A percentile compares a stretch with the other conserved stretches of the same genome.
Evolutionary conservation across 2,888 invertebrate genomes (phyloP).

Genomic region (Lathronympha strigana): DNA sequence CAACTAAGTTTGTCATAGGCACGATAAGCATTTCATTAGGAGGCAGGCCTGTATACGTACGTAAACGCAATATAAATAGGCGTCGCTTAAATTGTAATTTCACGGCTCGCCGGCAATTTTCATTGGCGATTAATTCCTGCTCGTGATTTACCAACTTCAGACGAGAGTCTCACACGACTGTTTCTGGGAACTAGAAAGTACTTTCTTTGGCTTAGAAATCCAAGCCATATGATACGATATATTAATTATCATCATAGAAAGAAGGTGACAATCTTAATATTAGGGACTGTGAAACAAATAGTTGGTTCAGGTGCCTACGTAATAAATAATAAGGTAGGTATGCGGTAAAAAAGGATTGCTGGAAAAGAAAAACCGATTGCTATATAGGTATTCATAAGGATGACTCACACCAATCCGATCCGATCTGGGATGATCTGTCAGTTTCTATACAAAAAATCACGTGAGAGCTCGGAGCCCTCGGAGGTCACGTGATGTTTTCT

Average conservation of each 20-base stretch:
- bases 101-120: constrained; percentile 78
- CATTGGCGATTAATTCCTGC: constrained; percentile 78
- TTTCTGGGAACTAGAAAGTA: constrained; percentile 43
- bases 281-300: no score
- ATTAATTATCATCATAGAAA: background rate
- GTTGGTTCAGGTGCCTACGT: no score
- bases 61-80: constrained; percentile 66
- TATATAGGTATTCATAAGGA: no score
- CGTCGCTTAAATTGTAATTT: constrained; percentile 79
- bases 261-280: no score
- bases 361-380: no score
- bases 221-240: background rate
- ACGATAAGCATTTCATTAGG: constrained; percentile 35
- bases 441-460: no score
- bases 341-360: no score
- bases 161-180: constrained; percentile 54
- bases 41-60: constrained; percentile 43
- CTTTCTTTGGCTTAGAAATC: background rate
- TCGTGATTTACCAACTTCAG: constrained; percentile 66
- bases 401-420: no score
- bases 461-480: no score
- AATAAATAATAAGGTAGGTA: no score
- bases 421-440: no score
- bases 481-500: no score
- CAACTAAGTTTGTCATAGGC: constrained; percentile 34